These are phyloP conservation scores for Eupristina koningsbergeri DNA, from an alignment of 1,140 invertebrate genomes.

Conservation along the genomic window DNA sequence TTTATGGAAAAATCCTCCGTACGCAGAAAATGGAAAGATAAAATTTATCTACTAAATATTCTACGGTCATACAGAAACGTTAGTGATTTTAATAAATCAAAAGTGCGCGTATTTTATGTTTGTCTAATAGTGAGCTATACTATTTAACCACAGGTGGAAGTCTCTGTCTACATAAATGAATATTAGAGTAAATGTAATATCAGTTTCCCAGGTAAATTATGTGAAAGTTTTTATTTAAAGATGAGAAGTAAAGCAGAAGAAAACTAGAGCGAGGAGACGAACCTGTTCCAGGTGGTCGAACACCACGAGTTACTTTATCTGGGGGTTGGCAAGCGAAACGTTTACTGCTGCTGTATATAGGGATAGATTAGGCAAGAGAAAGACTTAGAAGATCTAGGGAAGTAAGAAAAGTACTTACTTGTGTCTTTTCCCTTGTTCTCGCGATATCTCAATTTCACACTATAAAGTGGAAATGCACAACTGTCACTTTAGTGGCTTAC, in stretches of 20 bases:
- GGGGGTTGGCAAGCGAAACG: constrained; percentile 37
- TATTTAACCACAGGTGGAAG: not conserved
- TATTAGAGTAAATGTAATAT: constrained; percentile 1
- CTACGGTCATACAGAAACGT: too few species aligned
- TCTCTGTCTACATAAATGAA: not conserved
- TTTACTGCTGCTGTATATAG: constrained; percentile 23
- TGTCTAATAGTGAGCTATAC: not conserved
- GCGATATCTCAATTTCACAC: constrained; percentile 29
- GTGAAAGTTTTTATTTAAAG: constrained; percentile 38
- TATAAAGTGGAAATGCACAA: not conserved
- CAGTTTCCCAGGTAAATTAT: constrained; percentile 27
- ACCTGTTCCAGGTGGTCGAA: constrained; percentile 34
- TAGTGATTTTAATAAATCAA: constrained; percentile 6
- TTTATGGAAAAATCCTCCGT: too few species aligned
- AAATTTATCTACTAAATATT: too few species aligned
- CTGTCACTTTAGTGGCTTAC: not conserved
- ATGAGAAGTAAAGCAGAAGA: not conserved
- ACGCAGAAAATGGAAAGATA: too few species aligned
- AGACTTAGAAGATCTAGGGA: constrained; percentile 6
- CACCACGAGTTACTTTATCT: constrained; percentile 39
- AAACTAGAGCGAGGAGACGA: not conserved
- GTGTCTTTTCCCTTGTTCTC: constrained; percentile 8
- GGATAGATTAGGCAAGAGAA: constrained; percentile 27
- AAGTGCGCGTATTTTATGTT: not conserved
- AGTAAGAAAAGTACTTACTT: constrained; percentile 17